phyloP scores from a whole-genome alignment of 2,113 vertebrate species.

The Cyphomyrus discorhynchus region DNA sequence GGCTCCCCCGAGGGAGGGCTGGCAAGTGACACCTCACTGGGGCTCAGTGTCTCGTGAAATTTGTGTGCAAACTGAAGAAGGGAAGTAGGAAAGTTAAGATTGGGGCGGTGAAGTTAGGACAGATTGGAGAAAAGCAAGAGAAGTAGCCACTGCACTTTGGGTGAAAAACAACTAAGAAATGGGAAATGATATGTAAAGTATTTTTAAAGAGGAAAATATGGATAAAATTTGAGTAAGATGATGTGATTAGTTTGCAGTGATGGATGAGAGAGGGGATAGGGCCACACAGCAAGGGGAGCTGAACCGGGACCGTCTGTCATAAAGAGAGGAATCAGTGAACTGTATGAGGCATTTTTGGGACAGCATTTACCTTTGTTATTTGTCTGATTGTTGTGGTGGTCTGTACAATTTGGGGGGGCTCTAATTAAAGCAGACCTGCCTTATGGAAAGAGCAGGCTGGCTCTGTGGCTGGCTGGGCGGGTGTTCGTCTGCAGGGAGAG shows the following conservation, averaged over 20 bases:
- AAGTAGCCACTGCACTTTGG: neutral
- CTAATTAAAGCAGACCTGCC: neutral
- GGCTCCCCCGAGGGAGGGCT: neutral
- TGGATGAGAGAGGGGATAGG: neutral
- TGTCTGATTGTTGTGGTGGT: neutral
- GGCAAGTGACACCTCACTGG: neutral
- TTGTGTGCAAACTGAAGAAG: neutral
- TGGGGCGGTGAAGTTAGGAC: neutral
- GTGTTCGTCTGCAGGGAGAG: neutral
- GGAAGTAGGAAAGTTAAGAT: neutral
- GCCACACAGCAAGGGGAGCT: neutral
- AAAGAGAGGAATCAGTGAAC: neutral
- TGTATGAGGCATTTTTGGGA: neutral
- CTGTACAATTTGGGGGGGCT: neutral
- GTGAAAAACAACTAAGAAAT: neutral
- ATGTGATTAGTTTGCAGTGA: neutral
- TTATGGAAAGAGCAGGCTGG: neutral
- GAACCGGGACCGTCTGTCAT: neutral
- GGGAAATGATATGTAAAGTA: neutral
- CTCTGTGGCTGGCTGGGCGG: neutral
- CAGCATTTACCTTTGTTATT: neutral
- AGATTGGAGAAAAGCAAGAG: neutral
- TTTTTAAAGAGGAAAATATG: neutral
- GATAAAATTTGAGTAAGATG: neutral
- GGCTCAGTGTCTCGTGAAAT: neutral